Evolutionary conservation across 2,797 vertebrate genomes (phyloP).

Genomic region (Parauchenoglanis punctatus): DNA sequence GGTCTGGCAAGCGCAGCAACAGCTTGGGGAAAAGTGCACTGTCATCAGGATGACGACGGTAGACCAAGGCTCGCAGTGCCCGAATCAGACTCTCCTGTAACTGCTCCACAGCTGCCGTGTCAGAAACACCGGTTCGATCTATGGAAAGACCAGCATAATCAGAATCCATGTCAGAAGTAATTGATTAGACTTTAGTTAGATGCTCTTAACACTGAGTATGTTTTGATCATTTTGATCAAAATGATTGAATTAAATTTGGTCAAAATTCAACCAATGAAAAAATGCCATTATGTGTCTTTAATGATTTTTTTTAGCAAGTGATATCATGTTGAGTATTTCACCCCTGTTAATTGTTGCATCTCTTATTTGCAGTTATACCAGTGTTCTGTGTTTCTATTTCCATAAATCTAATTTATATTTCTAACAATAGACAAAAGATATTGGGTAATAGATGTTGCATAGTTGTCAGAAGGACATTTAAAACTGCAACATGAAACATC

Average conservation of each 20-base stretch:
- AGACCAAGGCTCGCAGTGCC: constrained; percentile 74
- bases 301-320: background rate
- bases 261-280: background rate
- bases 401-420: background rate
- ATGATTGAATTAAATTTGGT: background rate
- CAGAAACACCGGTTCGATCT: constrained; percentile 76
- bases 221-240: background rate
- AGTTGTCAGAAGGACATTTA: background rate
- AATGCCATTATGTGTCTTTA: background rate
- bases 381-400: background rate
- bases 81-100: constrained; percentile 79
- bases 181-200: background rate
- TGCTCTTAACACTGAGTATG: background rate
- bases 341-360: background rate
- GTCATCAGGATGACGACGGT: constrained; percentile 72
- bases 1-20: constrained; percentile 78
- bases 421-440: background rate
- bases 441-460: background rate
- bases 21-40: constrained; percentile 75
- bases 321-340: background rate
- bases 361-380: background rate
- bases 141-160: constrained; percentile 11
- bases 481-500: background rate
- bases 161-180: background rate
- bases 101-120: constrained; percentile 75